Evolutionary conservation across 2,888 invertebrate genomes (phyloP), one percentile per base, ranked within the genome.

Genomic region (Cryptosula pallasiana): DNA sequence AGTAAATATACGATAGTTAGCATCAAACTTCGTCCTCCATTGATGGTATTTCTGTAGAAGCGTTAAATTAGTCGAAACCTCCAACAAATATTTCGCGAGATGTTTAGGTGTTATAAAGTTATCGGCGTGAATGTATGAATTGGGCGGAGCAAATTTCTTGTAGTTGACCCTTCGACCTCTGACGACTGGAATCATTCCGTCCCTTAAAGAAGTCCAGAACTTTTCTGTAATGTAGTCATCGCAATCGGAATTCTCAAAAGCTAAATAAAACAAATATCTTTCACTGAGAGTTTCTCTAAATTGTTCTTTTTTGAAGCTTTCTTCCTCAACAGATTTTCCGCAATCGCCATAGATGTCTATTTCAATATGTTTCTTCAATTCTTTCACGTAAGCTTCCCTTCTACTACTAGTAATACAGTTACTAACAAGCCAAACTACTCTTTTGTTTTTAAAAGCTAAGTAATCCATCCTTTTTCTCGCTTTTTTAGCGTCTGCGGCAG

Each of bases 201-300:
- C 69, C 27, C 69, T 32, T 27, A 76, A 57, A 13, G 34, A 73
- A 23, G 55, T 71, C 70, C 73, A 76, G 55, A 73, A 73, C 34
- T 76, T 76, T 58, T 76, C 76, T 0, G 75, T 76, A 32, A 76
- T 71, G 58, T 76, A 76, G n/a, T n/a, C n/a, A n/a, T n/a, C n/a
- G n/a, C n/a, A n/a, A n/a, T n/a, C n/a, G n/a, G n/a, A n/a, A n/a
- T 76, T 76, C 72, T 76, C 76, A 71, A 75, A 75, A 1, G 74
- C 69, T 9, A 76, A 35, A 57, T 76, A 75, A 69, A 76, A 76
- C 34, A 74, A 75, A 58, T 77, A 75, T 1, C 1, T 34, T 25
- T 36, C 29, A 23, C 32, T 71, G 36, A 29, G 35, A 32, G 57
- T 63, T 1, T 32, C 35, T 13, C 35, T 27, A 16, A 35, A 63